Conservation (phyloP, 2,797 vertebrate genomes). For the Novumbra hubbsi region DNA sequence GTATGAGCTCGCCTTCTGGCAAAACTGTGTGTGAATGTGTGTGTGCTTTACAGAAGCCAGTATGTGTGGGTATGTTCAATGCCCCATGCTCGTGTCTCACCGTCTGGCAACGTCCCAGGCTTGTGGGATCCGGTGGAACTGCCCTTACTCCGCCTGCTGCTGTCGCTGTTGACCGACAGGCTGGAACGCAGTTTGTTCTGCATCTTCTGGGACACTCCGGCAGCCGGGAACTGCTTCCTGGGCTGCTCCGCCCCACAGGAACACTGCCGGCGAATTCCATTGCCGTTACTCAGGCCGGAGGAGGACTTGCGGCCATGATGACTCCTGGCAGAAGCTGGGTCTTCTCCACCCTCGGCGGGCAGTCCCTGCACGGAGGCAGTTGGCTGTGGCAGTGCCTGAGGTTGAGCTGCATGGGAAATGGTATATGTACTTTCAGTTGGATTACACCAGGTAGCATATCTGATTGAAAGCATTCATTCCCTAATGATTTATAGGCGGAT, state of each 20-base stretch:
- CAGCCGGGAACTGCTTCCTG: conserved; percentile 67
- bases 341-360: conserved; percentile 51
- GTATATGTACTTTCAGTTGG: conserved; percentile 23
- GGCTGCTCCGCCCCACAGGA: conserved; percentile 51
- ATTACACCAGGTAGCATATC: not conserved
- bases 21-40: conserved; percentile 4
- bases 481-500: not conserved
- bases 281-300: conserved; percentile 73
- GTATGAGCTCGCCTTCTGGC: not conserved
- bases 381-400: conserved; percentile 79
- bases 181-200: conserved; percentile 93
- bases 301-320: conserved; percentile 74
- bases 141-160: conserved; percentile 88
- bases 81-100: conserved; percentile 69
- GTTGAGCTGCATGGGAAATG: conserved; percentile 79
- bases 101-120: conserved; percentile 87
- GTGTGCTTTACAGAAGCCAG: not conserved
- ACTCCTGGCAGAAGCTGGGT: conserved; percentile 53
- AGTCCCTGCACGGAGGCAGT: conserved; percentile 68
- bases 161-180: conserved; percentile 90
- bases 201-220: conserved; percentile 88
- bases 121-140: conserved; percentile 88
- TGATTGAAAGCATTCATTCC: not conserved
- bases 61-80: not conserved
- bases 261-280: conserved; percentile 72